These are phyloP conservation scores for Centruroides sculpturatus DNA, from an alignment of 1,140 invertebrate species.

Conservation along the genomic window DNA sequence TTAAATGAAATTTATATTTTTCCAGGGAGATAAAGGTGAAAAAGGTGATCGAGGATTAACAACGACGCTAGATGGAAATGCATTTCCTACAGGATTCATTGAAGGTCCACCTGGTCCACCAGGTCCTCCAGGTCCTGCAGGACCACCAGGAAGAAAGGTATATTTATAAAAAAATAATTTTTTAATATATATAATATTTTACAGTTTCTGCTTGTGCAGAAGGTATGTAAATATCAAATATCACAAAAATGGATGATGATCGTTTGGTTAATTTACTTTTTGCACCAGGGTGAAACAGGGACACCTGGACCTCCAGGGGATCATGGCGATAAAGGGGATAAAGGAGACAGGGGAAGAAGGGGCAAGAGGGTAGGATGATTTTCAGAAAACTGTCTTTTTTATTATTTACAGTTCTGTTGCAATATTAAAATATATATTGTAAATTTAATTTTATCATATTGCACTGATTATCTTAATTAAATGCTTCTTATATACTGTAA, in stretches of 20 bases:
- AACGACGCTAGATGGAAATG: constrained; percentile 74
- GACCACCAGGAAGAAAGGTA: constrained; percentile 52
- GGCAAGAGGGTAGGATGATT: constrained; percentile 11
- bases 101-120: constrained; percentile 80
- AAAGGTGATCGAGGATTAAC: constrained; percentile 80
- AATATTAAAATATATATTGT: too few relatives aligned
- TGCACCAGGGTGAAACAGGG: constrained; percentile 18
- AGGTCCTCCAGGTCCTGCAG: constrained; percentile 55
- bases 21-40: constrained; percentile 71
- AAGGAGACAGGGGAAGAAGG: constrained; percentile 13
- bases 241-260: too few relatives aligned
- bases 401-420: too few relatives aligned
- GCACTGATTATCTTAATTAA: too few relatives aligned
- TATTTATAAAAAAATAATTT: background rate
- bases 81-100: constrained; percentile 78
- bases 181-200: too few relatives aligned
- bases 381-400: background rate
- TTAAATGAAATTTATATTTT: background rate
- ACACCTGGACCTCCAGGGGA: constrained; percentile 12
- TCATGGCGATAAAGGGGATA: constrained; percentile 16
- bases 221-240: too few relatives aligned
- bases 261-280: background rate
- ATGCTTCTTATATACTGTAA: too few relatives aligned
- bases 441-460: too few relatives aligned
- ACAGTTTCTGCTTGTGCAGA: too few relatives aligned